phyloP scores from a whole-genome alignment of 2,797 vertebrate genomes.

The Paramormyrops hopkinsi region DNA sequence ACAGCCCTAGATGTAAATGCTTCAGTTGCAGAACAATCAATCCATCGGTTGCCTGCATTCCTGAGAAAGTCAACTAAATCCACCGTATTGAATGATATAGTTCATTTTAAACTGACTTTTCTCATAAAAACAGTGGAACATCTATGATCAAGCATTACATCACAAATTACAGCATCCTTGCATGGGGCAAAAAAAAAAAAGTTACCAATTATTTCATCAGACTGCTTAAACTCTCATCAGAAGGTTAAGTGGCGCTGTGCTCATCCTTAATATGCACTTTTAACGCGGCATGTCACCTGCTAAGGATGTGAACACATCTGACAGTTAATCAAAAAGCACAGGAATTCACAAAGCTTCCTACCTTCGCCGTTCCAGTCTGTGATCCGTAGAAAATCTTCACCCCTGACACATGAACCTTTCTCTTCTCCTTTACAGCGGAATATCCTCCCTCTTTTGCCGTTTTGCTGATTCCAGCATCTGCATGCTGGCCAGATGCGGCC shows the following conservation, averaged over 20 bases:
- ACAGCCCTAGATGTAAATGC: not conserved
- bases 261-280: not conserved
- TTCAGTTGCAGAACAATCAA: not conserved
- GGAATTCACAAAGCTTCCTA: conserved; percentile 37
- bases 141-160: not conserved
- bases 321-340: not conserved
- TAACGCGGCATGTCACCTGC: not conserved
- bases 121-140: not conserved
- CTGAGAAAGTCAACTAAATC: not conserved
- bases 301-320: not conserved
- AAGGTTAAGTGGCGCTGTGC: not conserved
- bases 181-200: not conserved
- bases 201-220: not conserved
- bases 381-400: conserved; percentile 87
- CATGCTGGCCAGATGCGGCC: not conserved
- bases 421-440: conserved; percentile 29
- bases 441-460: conserved; percentile 35
- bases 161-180: not conserved
- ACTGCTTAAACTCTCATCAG: not conserved
- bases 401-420: conserved; percentile 57
- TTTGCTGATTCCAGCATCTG: conserved; percentile 10
- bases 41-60: not conserved
- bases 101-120: not conserved
- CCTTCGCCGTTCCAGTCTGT: conserved; percentile 91
- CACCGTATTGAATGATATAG: not conserved